Evolutionary conservation across 1,140 invertebrate species (phyloP), one percentile per base, ranked within the genome.

Genomic region (Brachionus rubens): DNA sequence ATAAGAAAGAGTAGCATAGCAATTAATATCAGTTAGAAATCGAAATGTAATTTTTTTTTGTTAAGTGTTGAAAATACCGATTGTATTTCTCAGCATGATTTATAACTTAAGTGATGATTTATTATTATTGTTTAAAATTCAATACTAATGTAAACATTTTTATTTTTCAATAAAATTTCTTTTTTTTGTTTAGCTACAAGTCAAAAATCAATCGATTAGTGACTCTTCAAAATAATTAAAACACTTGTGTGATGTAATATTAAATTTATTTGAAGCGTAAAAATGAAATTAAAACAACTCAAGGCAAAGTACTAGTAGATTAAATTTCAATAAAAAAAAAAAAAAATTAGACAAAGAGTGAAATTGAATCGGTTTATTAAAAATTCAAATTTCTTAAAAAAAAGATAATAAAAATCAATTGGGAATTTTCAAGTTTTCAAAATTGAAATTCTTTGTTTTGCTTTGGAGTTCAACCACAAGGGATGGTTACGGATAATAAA

Each of bases 281-380:
- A 54, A 0, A 28, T 54, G 10, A 28, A 54, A 54, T n/a, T n/a
- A n/a, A n/a, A n/a, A n/a, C n/a, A n/a, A n/a, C 52, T 54, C 52
- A 54, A 54, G 41, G 41, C 41, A 43, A 43, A 28, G 52, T 28
- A n/a, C 16, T 28, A 28, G 52, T 33, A 19, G 33, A 59, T 59
- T 59, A 16, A 59, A 59, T 59, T 59, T 59, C 54, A 59, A 59
- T n/a, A n/a, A n/a, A n/a, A n/a, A n/a, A n/a, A n/a, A n/a, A n/a
- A n/a, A n/a, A n/a, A n/a, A n/a, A n/a, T n/a, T n/a, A n/a, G n/a
- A n/a, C n/a, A n/a, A n/a, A n/a, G n/a, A 59, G 33, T 26, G 54
- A 9, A 59, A 59, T 33, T 33, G 30, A 59, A 33, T 36, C 28
- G 54, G 28, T 59, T 59, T 33, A 59, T 59, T 59, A 59, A 59